Percentiles rank a stretch among this genome's conserved stretches.
Evolutionary conservation across 2,797 vertebrate genomes (phyloP).

Genomic region (Anabacerthia variegaticeps): DNA sequence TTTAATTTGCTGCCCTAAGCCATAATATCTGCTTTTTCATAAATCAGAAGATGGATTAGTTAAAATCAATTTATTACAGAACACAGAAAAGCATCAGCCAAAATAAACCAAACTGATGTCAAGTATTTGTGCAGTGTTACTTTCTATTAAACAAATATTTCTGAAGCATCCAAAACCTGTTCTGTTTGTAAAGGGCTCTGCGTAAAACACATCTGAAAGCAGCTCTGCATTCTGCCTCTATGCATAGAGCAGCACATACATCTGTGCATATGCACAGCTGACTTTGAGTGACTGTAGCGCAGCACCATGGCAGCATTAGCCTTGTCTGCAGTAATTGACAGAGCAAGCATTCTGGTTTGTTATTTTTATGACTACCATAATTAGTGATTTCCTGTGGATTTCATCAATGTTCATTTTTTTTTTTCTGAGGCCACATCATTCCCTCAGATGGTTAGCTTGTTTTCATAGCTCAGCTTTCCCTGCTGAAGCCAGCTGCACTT

Average conservation of each 20-base stretch:
- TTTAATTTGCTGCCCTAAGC: conserved; percentile 49
- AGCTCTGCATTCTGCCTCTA: conserved; percentile 1
- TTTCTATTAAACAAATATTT: neutral
- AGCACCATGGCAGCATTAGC: neutral
- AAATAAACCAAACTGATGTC: neutral
- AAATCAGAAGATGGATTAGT: conserved; percentile 65
- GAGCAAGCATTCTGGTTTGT: neutral
- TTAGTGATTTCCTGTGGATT: conserved; percentile 33
- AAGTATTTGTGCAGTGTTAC: neutral
- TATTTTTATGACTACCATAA: neutral
- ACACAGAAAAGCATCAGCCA: neutral
- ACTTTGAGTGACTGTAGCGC: neutral
- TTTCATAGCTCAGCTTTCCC: neutral
- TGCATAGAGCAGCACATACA: neutral
- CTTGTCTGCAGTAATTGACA: neutral
- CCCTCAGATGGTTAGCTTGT: neutral
- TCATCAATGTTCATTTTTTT: neutral
- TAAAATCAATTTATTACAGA: conserved; percentile 41
- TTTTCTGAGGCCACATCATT: neutral
- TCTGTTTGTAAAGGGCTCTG: conserved; percentile 11
- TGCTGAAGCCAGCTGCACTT: neutral
- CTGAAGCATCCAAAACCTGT: neutral
- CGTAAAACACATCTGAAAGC: conserved; percentile 21
- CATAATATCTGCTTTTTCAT: conserved; percentile 62
- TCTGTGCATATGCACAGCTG: neutral